Evolutionary conservation across 1,140 invertebrate species (phyloP).

Genomic region (Vanessa atalanta): DNA sequence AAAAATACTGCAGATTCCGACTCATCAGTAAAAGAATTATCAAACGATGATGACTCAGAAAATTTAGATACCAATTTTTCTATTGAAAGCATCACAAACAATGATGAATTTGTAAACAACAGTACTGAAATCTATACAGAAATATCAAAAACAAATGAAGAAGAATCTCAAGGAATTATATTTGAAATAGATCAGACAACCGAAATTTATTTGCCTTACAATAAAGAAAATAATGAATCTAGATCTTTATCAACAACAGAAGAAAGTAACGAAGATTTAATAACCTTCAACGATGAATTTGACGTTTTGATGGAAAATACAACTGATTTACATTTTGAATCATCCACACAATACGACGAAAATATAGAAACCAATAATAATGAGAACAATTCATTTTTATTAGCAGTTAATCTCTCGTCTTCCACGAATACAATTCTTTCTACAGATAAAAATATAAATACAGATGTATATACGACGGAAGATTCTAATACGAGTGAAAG

Average conservation of each 20-base stretch:
- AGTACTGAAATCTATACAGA: neutral
- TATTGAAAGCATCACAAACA: neutral
- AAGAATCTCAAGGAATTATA: neutral
- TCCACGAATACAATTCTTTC: neutral
- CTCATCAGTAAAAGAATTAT: neutral
- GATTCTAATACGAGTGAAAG: neutral
- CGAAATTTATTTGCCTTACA: neutral
- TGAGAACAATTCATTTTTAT: neutral
- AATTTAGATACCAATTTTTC: neutral
- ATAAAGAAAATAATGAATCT: neutral
- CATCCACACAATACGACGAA: neutral
- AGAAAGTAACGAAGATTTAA: neutral
- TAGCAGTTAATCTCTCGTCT: slow-evolving; percentile 2
- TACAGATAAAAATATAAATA: neutral
- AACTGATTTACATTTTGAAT: neutral
- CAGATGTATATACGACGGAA: neutral
- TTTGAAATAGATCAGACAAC: neutral
- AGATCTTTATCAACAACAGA: neutral
- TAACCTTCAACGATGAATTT: neutral
- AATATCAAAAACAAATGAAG: neutral
- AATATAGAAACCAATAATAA: neutral
- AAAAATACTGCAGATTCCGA: neutral
- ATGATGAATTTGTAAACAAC: neutral
- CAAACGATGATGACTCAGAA: neutral
- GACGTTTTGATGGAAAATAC: neutral